phyloP scores from a whole-genome alignment of 1,140 invertebrate species.

The Danaus melanippus region DNA sequence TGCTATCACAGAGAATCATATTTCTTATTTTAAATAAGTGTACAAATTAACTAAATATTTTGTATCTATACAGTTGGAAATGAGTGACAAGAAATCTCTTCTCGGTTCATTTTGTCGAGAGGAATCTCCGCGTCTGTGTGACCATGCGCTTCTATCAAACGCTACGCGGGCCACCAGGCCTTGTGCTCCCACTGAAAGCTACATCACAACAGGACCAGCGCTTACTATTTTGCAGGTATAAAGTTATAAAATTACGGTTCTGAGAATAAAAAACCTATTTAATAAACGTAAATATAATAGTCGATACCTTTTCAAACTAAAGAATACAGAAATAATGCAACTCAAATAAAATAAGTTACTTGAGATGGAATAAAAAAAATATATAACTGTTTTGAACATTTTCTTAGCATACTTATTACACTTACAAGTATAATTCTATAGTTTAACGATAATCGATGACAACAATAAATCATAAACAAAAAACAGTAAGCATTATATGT shows the following conservation, averaged over 20 bases:
- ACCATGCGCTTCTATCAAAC: conserved; percentile 82
- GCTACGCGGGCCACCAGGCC: conserved; percentile 81
- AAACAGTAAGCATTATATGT: background rate
- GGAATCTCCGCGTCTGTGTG: conserved; percentile 80
- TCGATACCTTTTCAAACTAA: too few species aligned
- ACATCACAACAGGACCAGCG: conserved; percentile 80
- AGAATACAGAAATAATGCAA: too few species aligned
- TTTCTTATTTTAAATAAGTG: conserved; percentile 4
- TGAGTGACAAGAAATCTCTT: conserved; percentile 66
- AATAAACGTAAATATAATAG: too few species aligned
- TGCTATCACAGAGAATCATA: background rate
- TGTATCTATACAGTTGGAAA: conserved; percentile 45
- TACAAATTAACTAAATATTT: conserved; percentile 1
- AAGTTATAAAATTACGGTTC: background rate
- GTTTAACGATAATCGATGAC: too few species aligned
- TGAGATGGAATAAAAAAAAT: too few species aligned
- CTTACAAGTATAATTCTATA: too few species aligned
- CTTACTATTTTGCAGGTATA: conserved; percentile 78
- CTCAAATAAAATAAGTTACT: too few species aligned
- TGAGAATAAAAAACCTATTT: too few species aligned
- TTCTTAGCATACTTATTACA: too few species aligned
- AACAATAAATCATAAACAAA: too few species aligned
- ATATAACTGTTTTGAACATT: too few species aligned
- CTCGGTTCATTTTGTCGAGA: conserved; percentile 85
- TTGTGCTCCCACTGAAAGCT: conserved; percentile 83